Evolutionary conservation across 2,113 vertebrate genomes (phyloP).

Genomic region (Isichthys henryi): DNA sequence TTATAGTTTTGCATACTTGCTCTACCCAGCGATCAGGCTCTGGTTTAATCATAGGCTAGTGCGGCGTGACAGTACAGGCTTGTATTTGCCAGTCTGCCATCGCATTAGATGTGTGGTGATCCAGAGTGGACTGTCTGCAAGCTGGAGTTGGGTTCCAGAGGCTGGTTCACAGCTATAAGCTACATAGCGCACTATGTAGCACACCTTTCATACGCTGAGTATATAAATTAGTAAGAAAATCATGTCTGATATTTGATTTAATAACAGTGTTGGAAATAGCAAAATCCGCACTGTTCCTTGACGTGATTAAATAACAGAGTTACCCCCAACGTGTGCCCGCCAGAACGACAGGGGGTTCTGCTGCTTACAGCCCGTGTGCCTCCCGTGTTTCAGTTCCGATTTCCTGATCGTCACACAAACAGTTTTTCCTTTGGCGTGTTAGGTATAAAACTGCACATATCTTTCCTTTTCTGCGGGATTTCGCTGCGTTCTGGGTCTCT

Average conservation of each 20-base stretch:
- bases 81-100: not conserved
- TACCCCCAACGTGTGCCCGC: not conserved
- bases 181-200: not conserved
- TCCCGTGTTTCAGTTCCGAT: not conserved
- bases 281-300: not conserved
- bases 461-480: not conserved
- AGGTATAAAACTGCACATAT: not conserved
- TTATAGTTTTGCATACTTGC: not conserved
- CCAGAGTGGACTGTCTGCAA: not conserved
- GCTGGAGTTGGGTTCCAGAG: not conserved
- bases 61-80: too few species aligned
- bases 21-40: not conserved
- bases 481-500: not conserved
- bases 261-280: not conserved
- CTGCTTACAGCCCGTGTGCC: not conserved
- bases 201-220: not conserved
- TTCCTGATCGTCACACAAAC: not conserved
- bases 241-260: not conserved
- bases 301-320: not conserved
- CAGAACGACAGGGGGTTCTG: not conserved
- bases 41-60: not conserved
- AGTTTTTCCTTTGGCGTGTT: not conserved
- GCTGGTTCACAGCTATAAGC: not conserved
- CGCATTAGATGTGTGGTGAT: not conserved
- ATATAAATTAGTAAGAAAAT: not conserved